These are phyloP conservation scores for Berghia stephanieae DNA, from an alignment of 1,140 invertebrate species.

Conservation along the genomic window DNA sequence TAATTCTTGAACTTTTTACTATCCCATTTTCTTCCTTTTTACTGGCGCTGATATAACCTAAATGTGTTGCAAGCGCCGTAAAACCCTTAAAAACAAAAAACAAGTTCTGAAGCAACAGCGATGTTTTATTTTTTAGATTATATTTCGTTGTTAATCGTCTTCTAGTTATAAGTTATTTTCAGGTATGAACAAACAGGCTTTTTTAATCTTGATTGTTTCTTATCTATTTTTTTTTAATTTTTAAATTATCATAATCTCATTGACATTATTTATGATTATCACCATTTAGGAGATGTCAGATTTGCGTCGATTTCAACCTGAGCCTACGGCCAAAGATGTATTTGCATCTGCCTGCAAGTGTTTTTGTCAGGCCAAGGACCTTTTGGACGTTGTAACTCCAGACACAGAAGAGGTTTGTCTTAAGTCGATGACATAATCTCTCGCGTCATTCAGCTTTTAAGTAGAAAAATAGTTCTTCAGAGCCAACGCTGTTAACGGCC, in stretches of 20 bases:
- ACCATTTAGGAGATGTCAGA: slow-evolving; percentile 74
- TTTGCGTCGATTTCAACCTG: slow-evolving; percentile 67
- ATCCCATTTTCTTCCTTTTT: too few species aligned
- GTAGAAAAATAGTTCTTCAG: too few species aligned
- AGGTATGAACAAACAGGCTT: too few species aligned
- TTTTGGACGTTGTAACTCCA: slow-evolving; percentile 81
- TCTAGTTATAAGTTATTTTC: too few species aligned
- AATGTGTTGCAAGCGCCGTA: too few species aligned
- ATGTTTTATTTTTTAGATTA: too few species aligned
- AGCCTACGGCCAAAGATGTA: slow-evolving; percentile 68
- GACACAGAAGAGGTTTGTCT: slow-evolving; percentile 80
- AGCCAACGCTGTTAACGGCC: too few species aligned
- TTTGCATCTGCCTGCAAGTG: slow-evolving; percentile 87
- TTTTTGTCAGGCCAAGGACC: slow-evolving; percentile 88
- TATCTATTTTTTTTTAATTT: neutral
- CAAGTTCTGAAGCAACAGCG: too few species aligned
- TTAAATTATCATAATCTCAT: neutral
- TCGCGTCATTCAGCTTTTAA: neutral
- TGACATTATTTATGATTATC: neutral
- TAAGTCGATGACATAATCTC: neutral
- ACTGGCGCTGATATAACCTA: too few species aligned
- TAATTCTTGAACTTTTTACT: too few species aligned
- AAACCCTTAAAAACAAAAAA: too few species aligned
- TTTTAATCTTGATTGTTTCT: neutral
- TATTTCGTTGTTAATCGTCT: too few species aligned